Base-by-base conservation (phyloP, 2,113 vertebrate species). In the Bucco capensis region DNA sequence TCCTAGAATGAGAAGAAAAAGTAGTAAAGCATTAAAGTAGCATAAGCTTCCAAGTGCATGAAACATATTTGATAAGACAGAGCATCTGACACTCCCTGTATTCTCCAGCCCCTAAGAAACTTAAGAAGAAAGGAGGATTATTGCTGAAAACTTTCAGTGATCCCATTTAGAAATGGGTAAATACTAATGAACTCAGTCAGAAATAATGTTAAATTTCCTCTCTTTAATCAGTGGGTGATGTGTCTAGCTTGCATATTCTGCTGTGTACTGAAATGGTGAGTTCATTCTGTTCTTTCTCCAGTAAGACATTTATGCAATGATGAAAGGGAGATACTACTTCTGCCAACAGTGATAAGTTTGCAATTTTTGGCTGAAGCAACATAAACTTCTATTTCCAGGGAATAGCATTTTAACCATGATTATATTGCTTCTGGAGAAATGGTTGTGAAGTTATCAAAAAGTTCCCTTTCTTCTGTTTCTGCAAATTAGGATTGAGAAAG, bases 281-380 rank as follows among this genome's bases (percentile, higher is more conserved):
- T 27, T 79, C 58, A 12, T 51, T 33, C 37, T 88, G 67, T 73
- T 72, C 64, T 58, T 85, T 73, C 60, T 61, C 35, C 37, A 23
- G 44, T 28, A 57, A 85, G 72, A 42, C 71, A 60, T 23, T 78
- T 61, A 51, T 1, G 19, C n/a, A 23, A 9, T 69, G 69, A 64
- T 83, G 87, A 54, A 89, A 57, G 0, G 5, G 28, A 56, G 76
- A 12, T 49, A 5, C 19, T 49, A 5, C 19, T 58, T 54, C 56
- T 86, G 91, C 75, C 93, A 95, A 10, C 67, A 62, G 17, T 33
- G 81, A 65, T 62, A 31, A 69, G 33, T n/a, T 35, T 46, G 30
- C 84, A 33, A 37, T 70, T 94, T 90, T 92, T 96, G 93, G 89
- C 93, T 89, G 30, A 11, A 50, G 25, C 28, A 83, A 33, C 5